Evolutionary conservation across 2,888 invertebrate species (phyloP).

Genomic region (Dryobotodes eremita): DNA sequence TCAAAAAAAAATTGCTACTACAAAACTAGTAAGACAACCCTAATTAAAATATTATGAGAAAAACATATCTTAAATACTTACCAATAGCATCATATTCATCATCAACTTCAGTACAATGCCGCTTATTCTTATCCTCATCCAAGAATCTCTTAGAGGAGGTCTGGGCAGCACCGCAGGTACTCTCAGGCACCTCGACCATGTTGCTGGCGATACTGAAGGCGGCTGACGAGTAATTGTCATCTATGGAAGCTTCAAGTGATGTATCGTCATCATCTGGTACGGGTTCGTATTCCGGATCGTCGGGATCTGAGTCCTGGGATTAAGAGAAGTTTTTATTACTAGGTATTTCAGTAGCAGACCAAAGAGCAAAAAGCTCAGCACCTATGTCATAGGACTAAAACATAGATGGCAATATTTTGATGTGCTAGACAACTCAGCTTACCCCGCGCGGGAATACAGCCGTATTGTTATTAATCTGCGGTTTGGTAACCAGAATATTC

Average conservation of each 20-base stretch:
- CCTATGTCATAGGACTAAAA: no score
- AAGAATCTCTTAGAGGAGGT: constrained; percentile 38
- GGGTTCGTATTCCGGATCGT: constrained; percentile 63
- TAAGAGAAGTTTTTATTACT: neutral
- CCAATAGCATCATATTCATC: constrained; percentile 88
- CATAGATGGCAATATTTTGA: neutral
- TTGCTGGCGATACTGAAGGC: constrained; percentile 58
- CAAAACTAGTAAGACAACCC: neutral
- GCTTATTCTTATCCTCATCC: constrained; percentile 78
- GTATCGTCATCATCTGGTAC: constrained; percentile 63
- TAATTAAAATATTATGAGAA: neutral
- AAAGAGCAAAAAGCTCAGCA: neutral
- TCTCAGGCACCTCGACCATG: constrained; percentile 69
- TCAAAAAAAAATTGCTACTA: no score
- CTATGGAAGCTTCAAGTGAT: constrained; percentile 38
- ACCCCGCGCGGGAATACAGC: no score
- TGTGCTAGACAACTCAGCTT: neutral
- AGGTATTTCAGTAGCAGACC: neutral
- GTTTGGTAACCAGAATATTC: neutral
- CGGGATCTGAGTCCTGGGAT: constrained; percentile 76
- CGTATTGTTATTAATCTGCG: neutral
- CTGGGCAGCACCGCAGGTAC: constrained; percentile 35
- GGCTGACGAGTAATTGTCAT: constrained; percentile 53
- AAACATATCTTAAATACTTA: constrained; percentile 55
- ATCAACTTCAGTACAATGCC: constrained; percentile 80